Percentiles rank a stretch among this genome's conserved stretches.
These are phyloP conservation scores for Physocephala rufipes DNA, from an alignment of 2,888 invertebrate genomes.

Conservation along the genomic window DNA sequence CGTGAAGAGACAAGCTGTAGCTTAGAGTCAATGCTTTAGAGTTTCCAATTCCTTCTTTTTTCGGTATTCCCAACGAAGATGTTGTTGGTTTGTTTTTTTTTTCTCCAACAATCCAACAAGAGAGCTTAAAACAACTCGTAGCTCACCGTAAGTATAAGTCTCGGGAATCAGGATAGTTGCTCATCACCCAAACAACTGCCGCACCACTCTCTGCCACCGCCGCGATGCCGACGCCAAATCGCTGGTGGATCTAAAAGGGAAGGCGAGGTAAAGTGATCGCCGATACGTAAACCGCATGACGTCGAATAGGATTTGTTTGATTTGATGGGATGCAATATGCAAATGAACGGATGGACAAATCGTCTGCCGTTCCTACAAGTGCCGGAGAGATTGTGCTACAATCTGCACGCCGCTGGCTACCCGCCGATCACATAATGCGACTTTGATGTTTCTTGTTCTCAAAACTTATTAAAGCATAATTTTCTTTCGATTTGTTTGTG, in stretches of 20 bases:
- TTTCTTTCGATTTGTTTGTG: constrained; percentile 35
- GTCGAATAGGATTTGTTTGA: constrained; percentile 43
- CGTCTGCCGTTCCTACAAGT: constrained; percentile 20
- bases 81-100: no score
- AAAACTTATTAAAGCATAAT: constrained; percentile 36
- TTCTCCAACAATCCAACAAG: not conserved
- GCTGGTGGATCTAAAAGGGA: no score
- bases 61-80: constrained; percentile 38
- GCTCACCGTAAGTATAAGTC: not conserved
- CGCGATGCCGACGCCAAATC: no score
- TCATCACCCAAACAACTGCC: no score
- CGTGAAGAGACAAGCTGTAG: constrained; percentile 14
- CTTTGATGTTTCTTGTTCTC: constrained; percentile 29
- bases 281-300: constrained; percentile 33
- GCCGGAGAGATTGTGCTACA: not conserved
- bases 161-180: not conserved
- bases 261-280: constrained; percentile 26
- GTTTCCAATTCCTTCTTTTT: constrained; percentile 26
- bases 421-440: constrained; percentile 22
- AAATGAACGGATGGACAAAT: constrained; percentile 45
- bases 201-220: not conserved
- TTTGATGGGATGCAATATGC: constrained; percentile 48
- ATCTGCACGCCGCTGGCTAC: constrained; percentile 13
- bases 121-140: constrained; percentile 2
- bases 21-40: constrained; percentile 16